Evolutionary conservation across 2,797 vertebrate genomes (phyloP).

Genomic region (Gorsachius magnificus): DNA sequence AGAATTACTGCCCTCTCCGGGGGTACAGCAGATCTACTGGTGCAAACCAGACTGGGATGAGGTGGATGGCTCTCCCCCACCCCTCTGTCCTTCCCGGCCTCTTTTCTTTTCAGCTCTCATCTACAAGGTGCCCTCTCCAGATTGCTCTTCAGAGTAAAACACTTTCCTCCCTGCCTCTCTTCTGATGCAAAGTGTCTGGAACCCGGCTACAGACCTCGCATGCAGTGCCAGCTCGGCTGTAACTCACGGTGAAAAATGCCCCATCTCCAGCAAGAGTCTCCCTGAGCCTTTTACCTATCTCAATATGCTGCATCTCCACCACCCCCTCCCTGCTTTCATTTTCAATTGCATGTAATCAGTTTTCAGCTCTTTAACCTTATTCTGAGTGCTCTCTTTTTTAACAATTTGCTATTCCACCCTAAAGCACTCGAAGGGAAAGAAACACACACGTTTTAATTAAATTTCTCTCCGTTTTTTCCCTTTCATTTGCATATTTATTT

Average conservation of each 20-base stretch:
- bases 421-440: slow-evolving; percentile 68
- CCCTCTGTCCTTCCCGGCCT: neutral
- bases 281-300: slow-evolving; percentile 37
- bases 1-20: neutral
- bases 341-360: slow-evolving; percentile 65
- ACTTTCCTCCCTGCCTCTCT: neutral
- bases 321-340: slow-evolving; percentile 51
- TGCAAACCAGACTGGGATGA: neutral
- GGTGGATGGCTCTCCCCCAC: neutral
- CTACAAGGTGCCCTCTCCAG: slow-evolving; percentile 34
- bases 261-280: slow-evolving; percentile 18
- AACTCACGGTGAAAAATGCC: slow-evolving; percentile 59
- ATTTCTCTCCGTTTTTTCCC: slow-evolving; percentile 46
- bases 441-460: slow-evolving; percentile 75
- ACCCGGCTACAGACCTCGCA: neutral
- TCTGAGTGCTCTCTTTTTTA: slow-evolving; percentile 67
- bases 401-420: slow-evolving; percentile 70
- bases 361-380: slow-evolving; percentile 72
- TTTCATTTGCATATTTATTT: slow-evolving; percentile 70
- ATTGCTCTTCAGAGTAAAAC: slow-evolving; percentile 43
- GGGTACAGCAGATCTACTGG: neutral
- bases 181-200: slow-evolving; percentile 14
- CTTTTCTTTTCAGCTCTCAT: neutral
- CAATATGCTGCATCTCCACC: slow-evolving; percentile 1
- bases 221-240: slow-evolving; percentile 1